Evolutionary conservation across 2,888 invertebrate genomes (phyloP), one percentile per base, ranked within the genome.

Genomic region (Caenorhabditis macrosperma): DNA sequence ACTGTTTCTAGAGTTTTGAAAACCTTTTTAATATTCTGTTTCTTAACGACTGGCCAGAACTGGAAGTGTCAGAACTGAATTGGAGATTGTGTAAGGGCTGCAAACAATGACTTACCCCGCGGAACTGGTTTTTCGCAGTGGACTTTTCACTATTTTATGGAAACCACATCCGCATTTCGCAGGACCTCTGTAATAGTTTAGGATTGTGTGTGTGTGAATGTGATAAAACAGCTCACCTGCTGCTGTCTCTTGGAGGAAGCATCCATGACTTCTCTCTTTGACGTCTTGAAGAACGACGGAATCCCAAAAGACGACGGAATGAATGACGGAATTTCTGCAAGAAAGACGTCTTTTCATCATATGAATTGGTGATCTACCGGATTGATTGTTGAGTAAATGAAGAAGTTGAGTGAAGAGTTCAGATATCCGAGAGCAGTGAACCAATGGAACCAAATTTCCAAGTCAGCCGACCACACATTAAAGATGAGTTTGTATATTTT

Each of bases 321-420:
- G 88, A 87, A 41, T 87, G 85, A 54, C 89, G 90, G 77, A 90
- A 90, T 72, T 89, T 90, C 89, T 90, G 81, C 24, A 84, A 75
- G 28, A 38, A 12, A 26, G 12, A 24, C 9, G 22, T 28, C n/a
- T 20, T 46, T 67, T 22, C 71, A 41, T 48, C 72, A 24, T n/a
- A 10, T 35, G 35, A 6, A 35, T 35, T 35, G 35, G 35, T 35
- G 10, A 35, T 46, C 10, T 57, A 85, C 86, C 50, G 85, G 86
- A 84, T 92, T 92, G 76, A 92, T 92, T 35, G 92, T 91, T 41
- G 91, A 91, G 84, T 92, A 92, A 75, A 92, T 92, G 80, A 92
- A 91, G 33, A 92, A 92, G 81, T 92, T 92, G 54, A 92, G 88
- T 38, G 91, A 91, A 7, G 92, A 92, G 87, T 92, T 92, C 55